Percentiles rank a stretch among this genome's conserved stretches.
phyloP scores from a whole-genome alignment of 2,888 invertebrate species.

The Furcula furcula region DNA sequence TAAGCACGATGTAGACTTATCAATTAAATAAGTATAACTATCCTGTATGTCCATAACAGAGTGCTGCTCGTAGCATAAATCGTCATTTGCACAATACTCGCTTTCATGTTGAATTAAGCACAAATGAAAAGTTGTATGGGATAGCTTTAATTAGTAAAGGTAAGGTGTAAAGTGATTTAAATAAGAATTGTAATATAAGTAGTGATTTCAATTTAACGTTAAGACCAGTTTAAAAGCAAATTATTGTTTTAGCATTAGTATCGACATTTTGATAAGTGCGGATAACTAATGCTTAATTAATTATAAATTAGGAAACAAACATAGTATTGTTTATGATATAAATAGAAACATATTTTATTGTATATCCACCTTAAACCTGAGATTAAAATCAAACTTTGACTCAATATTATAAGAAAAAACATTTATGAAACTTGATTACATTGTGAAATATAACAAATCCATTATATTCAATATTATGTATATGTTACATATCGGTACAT shows the following conservation, averaged over 20 bases:
- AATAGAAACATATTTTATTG: too few species aligned
- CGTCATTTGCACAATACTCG: slow-evolving; percentile 45
- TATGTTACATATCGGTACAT: too few species aligned
- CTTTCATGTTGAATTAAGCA: slow-evolving; percentile 63
- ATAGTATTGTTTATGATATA: too few species aligned
- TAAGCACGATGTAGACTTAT: slow-evolving; percentile 18
- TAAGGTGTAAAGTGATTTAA: slow-evolving; percentile 55
- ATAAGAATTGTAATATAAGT: slow-evolving; percentile 40
- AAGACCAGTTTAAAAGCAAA: slow-evolving; percentile 19
- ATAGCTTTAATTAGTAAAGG: slow-evolving; percentile 78
- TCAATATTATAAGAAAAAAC: too few species aligned
- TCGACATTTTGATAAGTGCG: too few species aligned
- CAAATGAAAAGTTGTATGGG: slow-evolving; percentile 76
- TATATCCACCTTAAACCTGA: too few species aligned
- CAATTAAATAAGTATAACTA: slow-evolving; percentile 8
- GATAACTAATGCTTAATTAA: too few species aligned
- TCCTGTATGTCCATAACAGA: slow-evolving; percentile 7
- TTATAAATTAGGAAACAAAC: too few species aligned
- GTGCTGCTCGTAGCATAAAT: slow-evolving; percentile 8
- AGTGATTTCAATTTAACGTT: slow-evolving; percentile 25
- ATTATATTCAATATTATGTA: too few species aligned
- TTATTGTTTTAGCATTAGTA: slow-evolving; percentile 10
- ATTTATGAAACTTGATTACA: too few species aligned
- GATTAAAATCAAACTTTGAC: too few species aligned
- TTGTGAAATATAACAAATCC: too few species aligned